These are phyloP conservation scores for Alosa alosa DNA, from an alignment of 2,113 vertebrate species.

Conservation along the genomic window DNA sequence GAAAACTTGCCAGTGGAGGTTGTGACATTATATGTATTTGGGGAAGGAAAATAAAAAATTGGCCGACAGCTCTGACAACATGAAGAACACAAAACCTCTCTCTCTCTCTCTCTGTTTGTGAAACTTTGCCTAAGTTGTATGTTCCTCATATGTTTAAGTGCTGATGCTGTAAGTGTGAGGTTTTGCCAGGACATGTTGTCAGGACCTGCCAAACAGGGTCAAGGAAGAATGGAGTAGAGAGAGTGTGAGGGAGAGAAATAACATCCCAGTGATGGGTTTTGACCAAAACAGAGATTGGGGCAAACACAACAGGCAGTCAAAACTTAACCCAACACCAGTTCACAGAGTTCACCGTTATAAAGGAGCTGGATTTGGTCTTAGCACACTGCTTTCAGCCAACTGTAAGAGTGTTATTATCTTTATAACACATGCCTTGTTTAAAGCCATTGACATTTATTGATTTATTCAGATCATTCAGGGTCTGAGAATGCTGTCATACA, in stretches of 20 bases:
- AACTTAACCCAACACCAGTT: neutral
- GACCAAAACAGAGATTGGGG: neutral
- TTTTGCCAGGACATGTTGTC: neutral
- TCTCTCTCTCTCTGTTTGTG: neutral
- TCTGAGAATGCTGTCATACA: neutral
- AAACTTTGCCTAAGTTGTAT: neutral
- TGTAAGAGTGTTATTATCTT: neutral
- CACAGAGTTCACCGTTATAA: neutral
- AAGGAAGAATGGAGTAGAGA: neutral
- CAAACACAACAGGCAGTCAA: neutral
- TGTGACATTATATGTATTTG: neutral
- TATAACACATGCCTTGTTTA: neutral
- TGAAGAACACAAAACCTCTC: neutral
- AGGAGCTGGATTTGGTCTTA: too few species aligned
- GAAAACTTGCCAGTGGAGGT: neutral
- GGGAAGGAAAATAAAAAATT: neutral
- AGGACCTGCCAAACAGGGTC: neutral
- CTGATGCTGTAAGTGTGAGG: neutral
- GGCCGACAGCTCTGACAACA: neutral
- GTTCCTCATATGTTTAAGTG: neutral
- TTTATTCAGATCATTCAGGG: neutral
- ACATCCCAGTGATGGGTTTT: neutral
- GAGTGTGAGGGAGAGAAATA: neutral
- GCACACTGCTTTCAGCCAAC: neutral
- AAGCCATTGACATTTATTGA: neutral